Base-by-base conservation (phyloP, 2,888 invertebrate genomes). In the Automeris io region DNA sequence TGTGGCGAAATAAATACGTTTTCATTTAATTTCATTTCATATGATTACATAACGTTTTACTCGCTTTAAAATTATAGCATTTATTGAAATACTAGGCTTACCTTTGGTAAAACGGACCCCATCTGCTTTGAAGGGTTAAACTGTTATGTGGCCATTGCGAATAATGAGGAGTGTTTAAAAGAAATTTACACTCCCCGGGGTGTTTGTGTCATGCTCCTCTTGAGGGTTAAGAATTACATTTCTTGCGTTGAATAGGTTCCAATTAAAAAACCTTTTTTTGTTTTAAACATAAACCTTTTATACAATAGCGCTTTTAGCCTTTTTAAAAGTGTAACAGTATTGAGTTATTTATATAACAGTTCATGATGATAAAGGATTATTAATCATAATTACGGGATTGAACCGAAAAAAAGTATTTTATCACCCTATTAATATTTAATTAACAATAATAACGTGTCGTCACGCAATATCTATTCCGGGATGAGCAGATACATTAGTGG, bases 141-240 rank as follows among this genome's bases (percentile, higher is more conserved):
- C 65, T 67, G 76, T 73, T 72, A 79, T 73, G 74, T 67, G 74
- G 74, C 74, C 68, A 75, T 81, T 77, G 74, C 75, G 64, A 76
- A 77, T 80, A 80, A 82, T 76, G 79, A 76, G 74, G 68, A 65
- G 69, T 70, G 69, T 73, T 75, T 77, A 74, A 78, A 79, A 76
- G 76, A 77, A 80, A 78, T 79, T 78, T 76, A 71, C 68, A 69
- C 62, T 70, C 70, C 64, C 54, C 43, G 43, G 62, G 58, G 72
- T 64, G 56, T 47, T 55, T 44, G 54, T 54, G 57, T 49, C 55
- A 54, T 46, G 49, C 42, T 44, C 45, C 41, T 37, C 42, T 52
- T 46, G 45, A 54, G 58, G 59, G 67, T 68, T 67, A 64, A 68
- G 55, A 70, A 64, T 58, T 48, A 49, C 41, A 47, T 49, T 46